A percentile compares a stretch with the other conserved stretches of the same genome.
phyloP scores from a whole-genome alignment of 2,113 vertebrate species.

The Pseudois nayaur region DNA sequence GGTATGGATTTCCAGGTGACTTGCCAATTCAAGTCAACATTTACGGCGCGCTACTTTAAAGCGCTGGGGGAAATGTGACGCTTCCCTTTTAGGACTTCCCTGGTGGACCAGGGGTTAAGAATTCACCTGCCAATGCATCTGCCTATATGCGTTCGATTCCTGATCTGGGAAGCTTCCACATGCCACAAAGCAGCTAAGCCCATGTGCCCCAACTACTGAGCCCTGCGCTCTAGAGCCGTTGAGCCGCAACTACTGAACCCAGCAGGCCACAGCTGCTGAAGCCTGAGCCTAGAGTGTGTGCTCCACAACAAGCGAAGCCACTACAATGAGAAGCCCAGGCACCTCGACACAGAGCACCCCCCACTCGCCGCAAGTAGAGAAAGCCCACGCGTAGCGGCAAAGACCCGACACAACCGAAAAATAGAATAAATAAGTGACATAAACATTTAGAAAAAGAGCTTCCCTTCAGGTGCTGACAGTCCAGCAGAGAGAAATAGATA shows the following conservation, averaged over 20 bases:
- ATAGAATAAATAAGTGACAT: neutral
- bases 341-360: neutral
- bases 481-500: neutral
- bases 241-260: neutral
- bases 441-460: neutral
- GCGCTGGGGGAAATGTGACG: neutral
- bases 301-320: neutral
- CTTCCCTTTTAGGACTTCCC: neutral
- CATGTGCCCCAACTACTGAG: neutral
- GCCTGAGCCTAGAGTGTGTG: neutral
- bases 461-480: neutral
- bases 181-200: neutral
- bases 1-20: neutral
- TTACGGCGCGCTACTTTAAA: neutral
- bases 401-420: neutral
- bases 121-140: neutral
- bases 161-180: neutral
- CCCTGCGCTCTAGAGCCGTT: accelerated
- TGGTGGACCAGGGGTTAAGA: neutral
- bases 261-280: neutral
- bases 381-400: neutral
- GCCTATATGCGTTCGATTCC: neutral
- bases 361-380: neutral
- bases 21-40: neutral
- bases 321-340: neutral